Percentiles rank a stretch among this genome's conserved stretches.
Evolutionary conservation across 2,888 invertebrate genomes (phyloP).

Genomic region (Ischnus inquisitorius): DNA sequence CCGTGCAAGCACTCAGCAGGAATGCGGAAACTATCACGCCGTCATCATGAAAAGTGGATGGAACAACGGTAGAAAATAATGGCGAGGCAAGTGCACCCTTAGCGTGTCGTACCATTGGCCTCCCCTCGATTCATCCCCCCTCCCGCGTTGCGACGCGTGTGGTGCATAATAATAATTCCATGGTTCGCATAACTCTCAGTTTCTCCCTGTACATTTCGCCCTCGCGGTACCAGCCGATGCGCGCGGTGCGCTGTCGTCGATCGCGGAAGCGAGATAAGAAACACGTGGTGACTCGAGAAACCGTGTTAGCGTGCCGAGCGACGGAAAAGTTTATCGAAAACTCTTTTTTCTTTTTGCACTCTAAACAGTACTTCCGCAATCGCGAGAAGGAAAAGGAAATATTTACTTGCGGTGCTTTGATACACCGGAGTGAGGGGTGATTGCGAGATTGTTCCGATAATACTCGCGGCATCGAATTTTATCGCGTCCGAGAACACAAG

Average conservation of each 20-base stretch:
- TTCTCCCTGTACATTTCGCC: constrained; percentile 34
- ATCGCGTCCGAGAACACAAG: too few species aligned
- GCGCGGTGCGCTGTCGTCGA: constrained; percentile 14
- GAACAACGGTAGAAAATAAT: constrained; percentile 65
- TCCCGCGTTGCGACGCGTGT: neutral
- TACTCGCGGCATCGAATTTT: too few species aligned
- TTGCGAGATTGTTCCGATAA: too few species aligned
- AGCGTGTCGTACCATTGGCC: constrained; percentile 50
- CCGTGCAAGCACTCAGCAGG: constrained; percentile 40
- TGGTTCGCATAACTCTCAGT: constrained; percentile 40
- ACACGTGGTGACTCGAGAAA: constrained; percentile 19
- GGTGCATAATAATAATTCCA: constrained; percentile 50
- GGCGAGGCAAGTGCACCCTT: constrained; percentile 55
- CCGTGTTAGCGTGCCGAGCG: neutral
- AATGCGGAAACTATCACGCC: constrained; percentile 61
- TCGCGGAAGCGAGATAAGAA: constrained; percentile 48
- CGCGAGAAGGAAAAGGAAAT: constrained; percentile 2
- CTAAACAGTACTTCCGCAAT: constrained; percentile 13
- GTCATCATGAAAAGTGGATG: constrained; percentile 63
- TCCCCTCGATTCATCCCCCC: too few species aligned
- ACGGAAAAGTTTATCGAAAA: constrained; percentile 14
- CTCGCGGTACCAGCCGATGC: constrained; percentile 29
- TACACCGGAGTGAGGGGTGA: neutral
- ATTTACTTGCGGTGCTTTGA: constrained; percentile 8
- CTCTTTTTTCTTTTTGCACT: neutral